Evolutionary conservation across 2,113 vertebrate genomes (phyloP), one percentile per base, ranked within the genome.

Genomic region (Sinocyclocheilus anshuiensis): DNA sequence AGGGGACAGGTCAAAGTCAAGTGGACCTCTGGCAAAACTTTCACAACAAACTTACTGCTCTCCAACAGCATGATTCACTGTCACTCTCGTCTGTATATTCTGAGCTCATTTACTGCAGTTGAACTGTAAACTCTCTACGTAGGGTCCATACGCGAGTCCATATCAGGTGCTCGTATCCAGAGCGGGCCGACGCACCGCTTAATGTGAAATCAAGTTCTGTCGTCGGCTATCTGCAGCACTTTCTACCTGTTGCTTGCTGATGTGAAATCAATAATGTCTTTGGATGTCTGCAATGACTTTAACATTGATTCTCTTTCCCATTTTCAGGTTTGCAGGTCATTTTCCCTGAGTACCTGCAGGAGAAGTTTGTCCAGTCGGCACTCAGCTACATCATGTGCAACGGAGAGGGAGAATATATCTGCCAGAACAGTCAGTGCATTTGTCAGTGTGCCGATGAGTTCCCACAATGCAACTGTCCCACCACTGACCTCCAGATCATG

Each of bases 301-400:
- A 86, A 77, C 71, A 53, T 76, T 50, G 65, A 72, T 81, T 74
- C 77, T 81, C 26, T 13, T 63, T 74, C 26, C 29, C 16, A 5
- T 86, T 4, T 90, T 29, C 93, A 99, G 98, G 98, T 94, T 97
- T 99, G 90, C 98, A 99, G 95, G 96, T 98, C 87, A 99, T 99
- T 93, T 98, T 99, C 89, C 98, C 98, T 29, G 98, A 97, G 84
- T 99, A 99, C 91, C 96, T 99, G 90, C 98, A 98, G 90, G 98
- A 99, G 95, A 99, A 99, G 92, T 99, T 99, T 89, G 98, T 99
- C 84, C 97, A 99, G 93, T 99, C 98, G 4, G 98, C 98, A 87
- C 93, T 99, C 92, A 99, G 98, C 91, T 99, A 99, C 95, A 99
- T 99, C 89, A 99, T 99, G 98, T 99, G 98, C 91, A 99, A 99